Evolutionary conservation across 1,140 invertebrate genomes (phyloP), one percentile per base, ranked within the genome.

Genomic region (Apis cerana): DNA sequence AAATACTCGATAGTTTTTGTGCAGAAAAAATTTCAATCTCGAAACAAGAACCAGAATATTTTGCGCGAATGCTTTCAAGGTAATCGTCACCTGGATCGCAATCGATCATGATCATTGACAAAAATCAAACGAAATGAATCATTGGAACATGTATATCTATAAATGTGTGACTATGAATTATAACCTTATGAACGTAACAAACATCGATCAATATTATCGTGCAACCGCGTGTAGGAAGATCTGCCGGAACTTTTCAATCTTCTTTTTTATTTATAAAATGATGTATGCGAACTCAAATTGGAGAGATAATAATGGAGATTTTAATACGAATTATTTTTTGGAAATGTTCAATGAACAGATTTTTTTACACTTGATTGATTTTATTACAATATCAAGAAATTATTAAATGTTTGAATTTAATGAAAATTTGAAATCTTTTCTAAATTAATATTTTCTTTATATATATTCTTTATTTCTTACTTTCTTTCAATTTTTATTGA

Each of bases 81-180:
- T 72, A 71, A 72, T 61, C 23, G 12, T 27, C 27, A n/a, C 61
- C 43, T 10, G n/a, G 56, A 58, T 72, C 50, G 9, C 43, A 23
- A 27, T 79, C 68, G 75, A 79, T 77, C 21, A 17, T 1, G 43
- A 69, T 59, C n/a, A 17, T 52, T 27, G 69, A 56, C 15, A 72
- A 75, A 67, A 85, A 76, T 72, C 43, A 19, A 12, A 19, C 7
- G 65, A 52, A 76, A 67, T 58, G 72, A 72, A 17, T 64, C 59
- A 67, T 43, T 12, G n/a, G 58, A 15, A n/a, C 43, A 2, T 8
- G 23, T 23, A 21, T 43, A 52, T 9, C 13, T 68, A 58, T 48
- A 27, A 43, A 75, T 62, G 67, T 23, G 68, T 77, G 54, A 50
- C 74, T 68, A 76, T 82, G 74, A 85, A 67, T 85, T 85, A 77